Evolutionary conservation across 2,888 invertebrate species (phyloP).

Genomic region (Pristionchus mayeri): DNA sequence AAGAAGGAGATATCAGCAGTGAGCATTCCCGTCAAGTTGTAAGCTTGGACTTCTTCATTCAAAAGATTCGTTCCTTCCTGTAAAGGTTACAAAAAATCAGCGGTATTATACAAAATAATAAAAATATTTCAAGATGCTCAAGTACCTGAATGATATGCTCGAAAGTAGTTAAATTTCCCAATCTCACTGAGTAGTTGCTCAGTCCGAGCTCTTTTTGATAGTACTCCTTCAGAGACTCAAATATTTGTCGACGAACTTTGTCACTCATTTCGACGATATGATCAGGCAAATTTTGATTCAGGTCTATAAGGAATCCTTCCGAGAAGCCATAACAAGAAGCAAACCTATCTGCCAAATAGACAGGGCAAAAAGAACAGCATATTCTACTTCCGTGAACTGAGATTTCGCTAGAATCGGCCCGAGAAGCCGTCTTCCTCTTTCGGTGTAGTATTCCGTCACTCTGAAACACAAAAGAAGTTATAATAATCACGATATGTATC

Average conservation of each 20-base stretch:
- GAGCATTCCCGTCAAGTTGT: background rate
- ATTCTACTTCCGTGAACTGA: background rate
- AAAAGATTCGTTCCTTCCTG: background rate
- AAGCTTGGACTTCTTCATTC: conserved; percentile 1
- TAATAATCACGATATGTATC: too few relatives aligned
- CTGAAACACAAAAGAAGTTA: background rate
- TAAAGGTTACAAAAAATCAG: too few relatives aligned
- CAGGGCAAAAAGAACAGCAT: background rate
- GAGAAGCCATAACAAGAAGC: background rate
- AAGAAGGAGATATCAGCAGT: background rate
- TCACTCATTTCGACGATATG: background rate
- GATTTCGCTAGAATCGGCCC: background rate
- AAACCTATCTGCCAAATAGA: conserved; percentile 1
- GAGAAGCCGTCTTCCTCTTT: background rate
- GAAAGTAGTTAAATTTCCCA: background rate
- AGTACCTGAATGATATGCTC: conserved; percentile 2
- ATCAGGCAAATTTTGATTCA: background rate
- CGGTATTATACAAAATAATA: background rate
- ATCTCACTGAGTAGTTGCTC: conserved; percentile 2
- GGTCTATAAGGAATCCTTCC: background rate
- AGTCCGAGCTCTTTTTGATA: background rate
- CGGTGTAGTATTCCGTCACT: background rate
- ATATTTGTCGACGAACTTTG: background rate
- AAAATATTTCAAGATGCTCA: too few relatives aligned
- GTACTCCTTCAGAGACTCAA: background rate